Percentiles rank a stretch among this genome's conserved stretches.
Conservation (phyloP, 2,113 vertebrate genomes). For the Lagopus muta region DNA sequence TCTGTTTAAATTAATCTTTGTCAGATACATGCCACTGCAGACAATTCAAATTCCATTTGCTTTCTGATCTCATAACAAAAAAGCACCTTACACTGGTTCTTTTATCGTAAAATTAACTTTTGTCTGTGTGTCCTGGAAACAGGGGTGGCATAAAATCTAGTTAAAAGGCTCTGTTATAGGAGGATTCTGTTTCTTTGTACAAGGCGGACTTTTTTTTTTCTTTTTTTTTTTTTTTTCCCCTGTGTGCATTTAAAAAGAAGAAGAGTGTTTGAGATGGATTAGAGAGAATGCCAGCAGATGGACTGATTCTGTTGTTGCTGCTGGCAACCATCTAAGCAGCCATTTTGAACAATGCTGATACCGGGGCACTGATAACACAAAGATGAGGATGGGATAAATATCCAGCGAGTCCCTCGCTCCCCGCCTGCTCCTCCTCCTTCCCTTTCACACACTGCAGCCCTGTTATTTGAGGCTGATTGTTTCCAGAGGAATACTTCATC, state of each 20-base stretch:
- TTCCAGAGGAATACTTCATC: constrained; percentile 57
- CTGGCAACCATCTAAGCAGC: constrained; percentile 73
- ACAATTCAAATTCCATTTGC: constrained; percentile 74
- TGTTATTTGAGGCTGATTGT: constrained; percentile 60
- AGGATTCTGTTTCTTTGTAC: constrained; percentile 69
- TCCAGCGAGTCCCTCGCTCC: constrained; percentile 63
- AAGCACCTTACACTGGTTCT: constrained; percentile 68
- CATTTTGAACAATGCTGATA: constrained; percentile 73
- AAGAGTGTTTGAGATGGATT: constrained; percentile 74
- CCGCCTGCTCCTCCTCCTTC: constrained; percentile 64
- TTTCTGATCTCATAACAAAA: constrained; percentile 75
- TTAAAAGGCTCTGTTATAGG: constrained; percentile 71
- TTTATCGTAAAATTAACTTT: constrained; percentile 74
- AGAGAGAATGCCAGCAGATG: constrained; percentile 76
- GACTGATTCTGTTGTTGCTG: constrained; percentile 71
- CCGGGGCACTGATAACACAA: constrained; percentile 62
- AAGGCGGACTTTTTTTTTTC: constrained; percentile 17
- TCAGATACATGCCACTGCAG: constrained; percentile 70
- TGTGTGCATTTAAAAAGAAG: constrained; percentile 65
- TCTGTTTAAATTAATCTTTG: constrained; percentile 78
- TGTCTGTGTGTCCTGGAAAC: constrained; percentile 68
- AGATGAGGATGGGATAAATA: constrained; percentile 70
- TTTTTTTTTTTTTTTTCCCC: neutral
- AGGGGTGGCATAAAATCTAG: constrained; percentile 65
- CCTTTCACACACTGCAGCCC: constrained; percentile 25